These are phyloP conservation scores for Octonoba sinensis DNA, from an alignment of 2,888 invertebrate genomes.

Conservation along the genomic window DNA sequence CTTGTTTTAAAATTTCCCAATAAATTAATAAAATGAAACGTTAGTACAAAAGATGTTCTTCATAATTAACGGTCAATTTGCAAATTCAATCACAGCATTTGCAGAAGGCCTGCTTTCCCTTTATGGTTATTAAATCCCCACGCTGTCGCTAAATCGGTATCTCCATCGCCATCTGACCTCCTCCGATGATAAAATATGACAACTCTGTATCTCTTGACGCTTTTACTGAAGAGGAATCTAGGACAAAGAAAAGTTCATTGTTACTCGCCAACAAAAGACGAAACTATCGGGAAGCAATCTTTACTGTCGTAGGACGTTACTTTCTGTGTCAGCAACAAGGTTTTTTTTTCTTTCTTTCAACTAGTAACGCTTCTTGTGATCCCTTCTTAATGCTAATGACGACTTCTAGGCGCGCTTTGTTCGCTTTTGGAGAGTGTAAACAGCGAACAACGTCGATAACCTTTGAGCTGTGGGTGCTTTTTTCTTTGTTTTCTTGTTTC, in stretches of 20 bases:
- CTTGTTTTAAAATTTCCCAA: too few relatives aligned
- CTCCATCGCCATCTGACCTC: conserved; percentile 6
- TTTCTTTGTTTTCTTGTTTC: neutral
- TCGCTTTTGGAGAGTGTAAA: conserved; percentile 14
- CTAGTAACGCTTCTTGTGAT: neutral
- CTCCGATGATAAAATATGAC: conserved; percentile 23
- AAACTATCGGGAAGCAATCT: conserved; percentile 47
- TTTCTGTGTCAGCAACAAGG: conserved; percentile 30
- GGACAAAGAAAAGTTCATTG: conserved; percentile 63
- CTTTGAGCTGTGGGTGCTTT: conserved; percentile 11
- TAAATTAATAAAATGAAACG: too few relatives aligned
- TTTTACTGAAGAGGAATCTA: conserved; percentile 14
- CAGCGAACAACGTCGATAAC: conserved; percentile 29
- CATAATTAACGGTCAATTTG: too few relatives aligned
- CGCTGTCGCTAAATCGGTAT: conserved; percentile 1
- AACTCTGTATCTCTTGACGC: neutral
- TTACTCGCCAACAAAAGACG: conserved; percentile 54
- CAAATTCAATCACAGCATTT: too few relatives aligned
- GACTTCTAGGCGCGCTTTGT: conserved; percentile 2
- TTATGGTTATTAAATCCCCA: too few relatives aligned
- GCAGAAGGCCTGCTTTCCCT: too few relatives aligned
- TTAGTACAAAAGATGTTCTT: too few relatives aligned
- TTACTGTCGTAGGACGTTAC: conserved; percentile 16
- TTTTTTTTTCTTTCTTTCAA: conserved; percentile 11
- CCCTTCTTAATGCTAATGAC: conserved; percentile 45